phyloP scores from a whole-genome alignment of 2,888 invertebrate genomes.

The Hyppa rectilinea region DNA sequence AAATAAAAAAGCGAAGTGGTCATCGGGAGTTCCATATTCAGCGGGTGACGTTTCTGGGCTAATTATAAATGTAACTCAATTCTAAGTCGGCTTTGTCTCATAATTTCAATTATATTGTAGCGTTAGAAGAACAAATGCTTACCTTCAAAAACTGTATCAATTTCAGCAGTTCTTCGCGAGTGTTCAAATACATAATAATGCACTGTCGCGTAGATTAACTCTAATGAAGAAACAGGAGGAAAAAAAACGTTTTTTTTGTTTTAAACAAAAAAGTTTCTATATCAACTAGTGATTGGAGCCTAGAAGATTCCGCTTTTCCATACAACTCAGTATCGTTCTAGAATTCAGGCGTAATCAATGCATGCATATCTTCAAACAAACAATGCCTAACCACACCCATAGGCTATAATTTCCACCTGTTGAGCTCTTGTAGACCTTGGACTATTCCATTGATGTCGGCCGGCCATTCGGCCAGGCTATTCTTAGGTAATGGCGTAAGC shows the following conservation, averaged over 20 bases:
- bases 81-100: background rate
- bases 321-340: background rate
- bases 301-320: too few species aligned
- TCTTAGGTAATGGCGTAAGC: constrained; percentile 54
- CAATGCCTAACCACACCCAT: constrained; percentile 28
- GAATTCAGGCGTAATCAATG: background rate
- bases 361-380: constrained; percentile 21
- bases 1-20: background rate
- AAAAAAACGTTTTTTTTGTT: too few species aligned
- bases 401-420: constrained; percentile 50
- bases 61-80: background rate
- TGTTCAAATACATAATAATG: background rate
- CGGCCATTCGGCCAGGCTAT: constrained; percentile 38
- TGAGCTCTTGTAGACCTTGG: constrained; percentile 52
- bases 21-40: background rate
- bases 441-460: constrained; percentile 48
- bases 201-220: background rate
- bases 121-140: background rate
- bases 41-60: background rate
- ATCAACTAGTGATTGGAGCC: too few species aligned
- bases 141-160: background rate
- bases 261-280: too few species aligned
- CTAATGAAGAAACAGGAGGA: background rate
- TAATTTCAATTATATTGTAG: background rate
- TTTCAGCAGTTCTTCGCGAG: background rate